Evolutionary conservation across 2,888 invertebrate species (phyloP).

Genomic region (Pheosia gnoma): DNA sequence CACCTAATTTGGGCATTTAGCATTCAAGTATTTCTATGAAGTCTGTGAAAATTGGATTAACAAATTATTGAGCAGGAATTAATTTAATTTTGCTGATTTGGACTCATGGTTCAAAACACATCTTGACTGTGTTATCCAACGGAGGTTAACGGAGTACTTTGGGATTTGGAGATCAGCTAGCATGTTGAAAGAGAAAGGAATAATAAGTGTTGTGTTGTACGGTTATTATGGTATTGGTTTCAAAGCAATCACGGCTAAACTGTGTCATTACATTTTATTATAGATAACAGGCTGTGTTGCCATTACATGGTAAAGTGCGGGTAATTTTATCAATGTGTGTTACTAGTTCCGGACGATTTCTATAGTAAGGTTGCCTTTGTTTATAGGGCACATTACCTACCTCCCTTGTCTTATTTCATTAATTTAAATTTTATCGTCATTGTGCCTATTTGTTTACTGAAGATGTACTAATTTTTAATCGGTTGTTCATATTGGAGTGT

Average conservation of each 20-base stretch:
- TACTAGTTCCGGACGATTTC: background rate
- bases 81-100: too few species aligned
- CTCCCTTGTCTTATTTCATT: background rate
- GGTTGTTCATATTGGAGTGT: too few species aligned
- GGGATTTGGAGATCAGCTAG: background rate
- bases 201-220: too few species aligned
- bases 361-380: background rate
- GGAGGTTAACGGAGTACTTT: background rate
- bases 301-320: background rate
- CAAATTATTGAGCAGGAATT: too few species aligned
- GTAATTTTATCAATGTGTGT: constrained; percentile 1
- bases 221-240: background rate
- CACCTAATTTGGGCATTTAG: too few species aligned
- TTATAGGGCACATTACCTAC: background rate
- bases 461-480: background rate
- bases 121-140: too few species aligned
- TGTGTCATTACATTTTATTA: background rate
- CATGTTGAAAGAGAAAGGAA: background rate
- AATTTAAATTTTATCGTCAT: background rate
- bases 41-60: too few species aligned
- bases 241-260: background rate
- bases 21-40: too few species aligned
- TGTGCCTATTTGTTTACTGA: background rate
- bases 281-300: constrained; percentile 1
- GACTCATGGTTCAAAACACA: too few species aligned